Percentiles rank a stretch among this genome's conserved stretches.
Evolutionary conservation across 2,888 invertebrate species (phyloP).

Genomic region (Epirrhoe alternata): DNA sequence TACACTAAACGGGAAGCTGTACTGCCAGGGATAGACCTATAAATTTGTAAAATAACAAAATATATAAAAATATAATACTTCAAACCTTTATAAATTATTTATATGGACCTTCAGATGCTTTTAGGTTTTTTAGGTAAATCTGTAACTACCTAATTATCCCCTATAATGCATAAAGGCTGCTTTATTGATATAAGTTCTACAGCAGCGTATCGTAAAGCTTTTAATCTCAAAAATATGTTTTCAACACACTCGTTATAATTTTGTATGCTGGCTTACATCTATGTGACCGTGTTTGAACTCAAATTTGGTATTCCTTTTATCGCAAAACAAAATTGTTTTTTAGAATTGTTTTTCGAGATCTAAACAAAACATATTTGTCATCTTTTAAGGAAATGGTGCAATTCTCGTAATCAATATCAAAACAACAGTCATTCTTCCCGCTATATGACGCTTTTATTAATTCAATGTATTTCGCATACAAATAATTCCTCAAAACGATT

Average conservation of each 20-base stretch:
- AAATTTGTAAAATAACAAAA: neutral
- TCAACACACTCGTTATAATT: neutral
- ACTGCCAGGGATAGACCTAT: no score
- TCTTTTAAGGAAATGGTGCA: conserved; percentile 7
- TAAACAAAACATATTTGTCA: neutral
- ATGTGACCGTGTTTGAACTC: conserved; percentile 6
- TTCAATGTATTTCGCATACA: conserved; percentile 34
- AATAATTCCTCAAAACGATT: conserved; percentile 38
- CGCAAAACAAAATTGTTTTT: neutral
- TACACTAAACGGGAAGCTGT: no score
- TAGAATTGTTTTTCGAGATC: neutral
- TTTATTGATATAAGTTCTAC: neutral
- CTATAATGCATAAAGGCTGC: neutral
- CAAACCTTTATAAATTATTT: neutral
- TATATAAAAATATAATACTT: neutral
- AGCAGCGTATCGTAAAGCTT: neutral
- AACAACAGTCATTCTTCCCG: conserved; percentile 23
- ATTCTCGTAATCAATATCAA: conserved; percentile 3
- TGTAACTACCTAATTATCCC: neutral
- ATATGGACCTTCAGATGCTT: neutral
- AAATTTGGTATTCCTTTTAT: neutral
- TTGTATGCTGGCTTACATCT: neutral
- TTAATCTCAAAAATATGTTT: conserved; percentile 1
- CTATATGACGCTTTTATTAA: conserved; percentile 19
- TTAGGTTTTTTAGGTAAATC: conserved; percentile 4